phyloP scores from a whole-genome alignment of 2,797 vertebrate genomes.

The Propithecus deckenii region DNA sequence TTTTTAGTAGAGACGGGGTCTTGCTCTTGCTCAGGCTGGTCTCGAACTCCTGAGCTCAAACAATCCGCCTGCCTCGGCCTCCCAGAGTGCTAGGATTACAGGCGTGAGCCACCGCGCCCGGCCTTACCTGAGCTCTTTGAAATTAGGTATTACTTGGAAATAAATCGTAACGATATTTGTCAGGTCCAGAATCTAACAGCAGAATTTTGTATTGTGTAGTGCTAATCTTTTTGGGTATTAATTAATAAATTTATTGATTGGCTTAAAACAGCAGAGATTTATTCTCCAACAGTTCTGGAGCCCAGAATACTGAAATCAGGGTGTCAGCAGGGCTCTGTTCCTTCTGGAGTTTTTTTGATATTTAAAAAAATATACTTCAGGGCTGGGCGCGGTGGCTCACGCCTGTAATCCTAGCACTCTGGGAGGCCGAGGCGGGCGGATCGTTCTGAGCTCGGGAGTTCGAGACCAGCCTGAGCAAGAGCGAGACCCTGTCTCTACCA shows the following conservation, averaged over 20 bases:
- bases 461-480: too few relatives aligned
- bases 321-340: background rate
- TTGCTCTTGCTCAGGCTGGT: too few relatives aligned
- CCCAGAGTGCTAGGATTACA: too few relatives aligned
- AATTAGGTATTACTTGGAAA: constrained; percentile 23
- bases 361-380: background rate
- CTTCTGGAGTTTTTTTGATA: background rate
- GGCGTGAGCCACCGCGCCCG: too few relatives aligned
- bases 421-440: too few relatives aligned
- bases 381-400: too few relatives aligned
- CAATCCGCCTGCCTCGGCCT: too few relatives aligned
- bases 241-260: background rate
- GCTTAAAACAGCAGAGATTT: background rate
- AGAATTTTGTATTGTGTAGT: background rate
- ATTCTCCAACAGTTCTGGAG: background rate
- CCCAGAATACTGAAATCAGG: background rate
- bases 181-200: background rate
- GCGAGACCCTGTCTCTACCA: too few relatives aligned
- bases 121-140: background rate
- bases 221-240: background rate
- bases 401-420: too few relatives aligned
- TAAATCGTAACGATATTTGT: background rate
- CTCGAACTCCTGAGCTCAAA: too few relatives aligned
- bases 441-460: too few relatives aligned
- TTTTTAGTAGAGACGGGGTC: too few relatives aligned